These are phyloP conservation scores for Bombylius discolor DNA, from an alignment of 2,888 invertebrate species.

Conservation along the genomic window DNA sequence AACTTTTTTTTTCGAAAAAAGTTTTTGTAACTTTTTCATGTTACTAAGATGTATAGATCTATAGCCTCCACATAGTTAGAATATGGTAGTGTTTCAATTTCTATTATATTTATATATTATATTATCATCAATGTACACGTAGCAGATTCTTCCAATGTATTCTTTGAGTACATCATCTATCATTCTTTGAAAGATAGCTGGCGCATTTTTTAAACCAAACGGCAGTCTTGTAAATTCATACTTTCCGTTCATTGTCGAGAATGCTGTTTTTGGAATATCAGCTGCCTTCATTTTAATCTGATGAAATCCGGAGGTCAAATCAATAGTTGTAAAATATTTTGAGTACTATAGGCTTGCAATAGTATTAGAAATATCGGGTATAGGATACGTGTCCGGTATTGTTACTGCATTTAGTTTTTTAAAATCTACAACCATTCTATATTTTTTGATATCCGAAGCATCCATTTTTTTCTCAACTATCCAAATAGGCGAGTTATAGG, in stretches of 20 bases:
- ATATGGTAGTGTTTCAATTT: too few relatives aligned
- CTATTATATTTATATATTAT: slow-evolving; percentile 4
- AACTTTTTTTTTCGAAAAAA: too few relatives aligned
- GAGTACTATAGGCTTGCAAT: slow-evolving; percentile 14
- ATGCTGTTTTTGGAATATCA: slow-evolving; percentile 15
- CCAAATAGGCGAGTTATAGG: slow-evolving; percentile 20
- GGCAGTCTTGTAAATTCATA: slow-evolving; percentile 4
- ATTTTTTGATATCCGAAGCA: slow-evolving; percentile 13
- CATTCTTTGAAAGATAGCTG: slow-evolving; percentile 14
- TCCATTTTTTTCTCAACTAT: slow-evolving; percentile 16
- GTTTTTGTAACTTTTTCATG: too few relatives aligned
- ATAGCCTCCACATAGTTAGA: too few relatives aligned
- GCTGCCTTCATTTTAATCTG: slow-evolving; percentile 15
- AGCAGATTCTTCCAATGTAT: slow-evolving; percentile 8
- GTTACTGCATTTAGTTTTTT: slow-evolving; percentile 16
- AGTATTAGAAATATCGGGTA: slow-evolving; percentile 6
- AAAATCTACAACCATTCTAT: slow-evolving; percentile 15
- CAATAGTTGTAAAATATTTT: slow-evolving; percentile 16
- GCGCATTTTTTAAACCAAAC: background rate
- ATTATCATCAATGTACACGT: slow-evolving; percentile 11
- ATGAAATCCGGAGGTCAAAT: slow-evolving; percentile 17
- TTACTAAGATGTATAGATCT: too few relatives aligned
- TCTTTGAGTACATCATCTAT: slow-evolving; percentile 15
- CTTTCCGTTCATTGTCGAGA: slow-evolving; percentile 11
- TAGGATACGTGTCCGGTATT: slow-evolving; percentile 11